A percentile compares a stretch with the other conserved stretches of the same genome.
These are phyloP conservation scores for Penaeus japonicus DNA, from an alignment of 1,140 invertebrate genomes.

Conservation along the genomic window DNA sequence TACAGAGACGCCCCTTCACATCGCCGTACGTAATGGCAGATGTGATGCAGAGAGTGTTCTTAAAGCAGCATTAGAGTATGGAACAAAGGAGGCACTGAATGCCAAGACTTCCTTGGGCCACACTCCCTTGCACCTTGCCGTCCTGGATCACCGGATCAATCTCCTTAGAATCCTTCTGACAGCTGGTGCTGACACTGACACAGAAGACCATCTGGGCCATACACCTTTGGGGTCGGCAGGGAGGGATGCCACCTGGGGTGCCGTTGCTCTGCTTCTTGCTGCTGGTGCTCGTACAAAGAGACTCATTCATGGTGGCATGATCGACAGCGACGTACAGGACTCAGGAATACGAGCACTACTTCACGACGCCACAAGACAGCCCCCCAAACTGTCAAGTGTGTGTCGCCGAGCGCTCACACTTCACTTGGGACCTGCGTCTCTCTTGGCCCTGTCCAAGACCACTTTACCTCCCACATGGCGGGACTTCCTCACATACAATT, in stretches of 20 bases:
- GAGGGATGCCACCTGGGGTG: conserved; percentile 54
- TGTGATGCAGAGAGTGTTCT: conserved; percentile 42
- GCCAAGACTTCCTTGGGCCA: conserved; percentile 53
- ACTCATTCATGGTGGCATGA: conserved; percentile 37
- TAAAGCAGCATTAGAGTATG: conserved; percentile 32
- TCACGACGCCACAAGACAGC: conserved; percentile 37
- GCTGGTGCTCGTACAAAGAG: conserved; percentile 54
- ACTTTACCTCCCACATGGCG: conserved; percentile 32
- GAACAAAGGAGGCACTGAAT: conserved; percentile 48
- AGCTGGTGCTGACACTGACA: conserved; percentile 57
- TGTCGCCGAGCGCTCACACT: conserved; percentile 29
- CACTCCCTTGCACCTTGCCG: conserved; percentile 60
- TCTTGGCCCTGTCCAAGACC: background rate
- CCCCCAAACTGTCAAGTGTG: conserved; percentile 31
- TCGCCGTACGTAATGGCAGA: conserved; percentile 52
- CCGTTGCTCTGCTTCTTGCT: conserved; percentile 56
- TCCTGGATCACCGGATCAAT: conserved; percentile 53
- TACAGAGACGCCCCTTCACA: conserved; percentile 58
- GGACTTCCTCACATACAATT: conserved; percentile 40
- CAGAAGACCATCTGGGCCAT: conserved; percentile 58
- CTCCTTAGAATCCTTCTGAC: conserved; percentile 52
- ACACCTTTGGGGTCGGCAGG: conserved; percentile 59
- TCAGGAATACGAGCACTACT: conserved; percentile 32
- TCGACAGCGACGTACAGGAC: conserved; percentile 33
- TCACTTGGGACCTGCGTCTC: conserved; percentile 20